Percentiles rank a stretch among this genome's conserved stretches.
These are phyloP conservation scores for Blastobasis adustella DNA, from an alignment of 2,888 invertebrate genomes.

Conservation along the genomic window DNA sequence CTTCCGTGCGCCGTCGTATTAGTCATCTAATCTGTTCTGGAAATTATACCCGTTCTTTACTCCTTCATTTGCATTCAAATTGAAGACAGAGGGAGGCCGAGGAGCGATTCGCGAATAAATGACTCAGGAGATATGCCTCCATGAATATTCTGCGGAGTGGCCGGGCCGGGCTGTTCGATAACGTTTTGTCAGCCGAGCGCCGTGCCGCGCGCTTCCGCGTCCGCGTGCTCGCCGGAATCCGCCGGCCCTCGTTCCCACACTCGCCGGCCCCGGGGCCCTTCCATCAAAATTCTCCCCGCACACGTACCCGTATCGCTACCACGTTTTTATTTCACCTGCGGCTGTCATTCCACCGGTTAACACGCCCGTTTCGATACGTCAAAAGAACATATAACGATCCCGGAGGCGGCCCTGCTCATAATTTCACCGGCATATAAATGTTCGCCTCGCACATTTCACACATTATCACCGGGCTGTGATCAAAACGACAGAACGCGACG, in stretches of 20 bases:
- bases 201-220: no score
- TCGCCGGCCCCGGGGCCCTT: slow-evolving; percentile 19
- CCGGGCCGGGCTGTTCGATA: slow-evolving; percentile 8
- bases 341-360: slow-evolving; percentile 43
- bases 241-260: slow-evolving; percentile 10
- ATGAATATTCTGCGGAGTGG: no score
- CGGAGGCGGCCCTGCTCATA: slow-evolving; percentile 27
- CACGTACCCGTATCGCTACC: slow-evolving; percentile 22
- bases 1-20: slow-evolving; percentile 18
- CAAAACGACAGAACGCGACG: neutral
- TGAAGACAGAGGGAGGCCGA: neutral
- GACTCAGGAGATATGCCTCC: neutral
- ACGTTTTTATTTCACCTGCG: slow-evolving; percentile 35
- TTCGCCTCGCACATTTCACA: slow-evolving; percentile 28
- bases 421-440: slow-evolving; percentile 36
- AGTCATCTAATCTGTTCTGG: slow-evolving; percentile 16
- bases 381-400: slow-evolving; percentile 35
- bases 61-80: slow-evolving; percentile 9
- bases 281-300: slow-evolving; percentile 48
- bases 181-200: no score
- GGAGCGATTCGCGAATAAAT: neutral
- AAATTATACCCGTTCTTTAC: slow-evolving; percentile 11
- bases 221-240: no score
- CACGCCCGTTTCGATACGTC: slow-evolving; percentile 44
- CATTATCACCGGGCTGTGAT: slow-evolving; percentile 26